Base-by-base conservation (phyloP, 2,113 vertebrate species). In the Vanacampus margaritifer region DNA sequence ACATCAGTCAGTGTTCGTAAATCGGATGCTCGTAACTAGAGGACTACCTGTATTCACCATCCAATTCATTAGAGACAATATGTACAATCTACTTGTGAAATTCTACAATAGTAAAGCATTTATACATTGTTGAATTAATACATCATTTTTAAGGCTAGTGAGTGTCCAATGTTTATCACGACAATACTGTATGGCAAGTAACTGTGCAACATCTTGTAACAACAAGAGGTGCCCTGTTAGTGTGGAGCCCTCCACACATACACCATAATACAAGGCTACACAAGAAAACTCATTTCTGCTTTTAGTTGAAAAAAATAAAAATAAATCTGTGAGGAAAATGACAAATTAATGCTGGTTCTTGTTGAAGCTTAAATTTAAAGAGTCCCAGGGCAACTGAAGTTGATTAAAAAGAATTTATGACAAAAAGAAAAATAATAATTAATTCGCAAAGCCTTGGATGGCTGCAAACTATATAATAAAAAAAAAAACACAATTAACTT, bases 221-320 rank as follows among this genome's bases (percentile, higher is more conserved):
- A 13, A 58, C 63, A 51, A 76, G 76, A 80, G 72, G 76, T 73
- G 72, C 64, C 60, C 75, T 61, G 79, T 83, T 84, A 71, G 77
- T 75, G 69, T 35, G 71, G 78, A 80, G 70, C 80, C 82, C 46
- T 21, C 60, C 21, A 62, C 21, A 62, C 19, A 50, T 19, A 48
- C 17, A 41, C 68, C 66, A 67, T 71, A 68, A 62, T 39, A 75
- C 26, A 5, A 26, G 12, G 35, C 32, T 36, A 6, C 14, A 36
- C 19, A 56, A 28, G 54, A 56, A 28, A 28, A 26, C 36, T 32
- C n/a, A 75, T 69, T 67, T 64, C 56, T 46, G 39, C 36, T 13
- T 12, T 14, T 56, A 62, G 65, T 45, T 16, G 28, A 32, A 4
- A 32, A 71, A n/a, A 0, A 36, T 62, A 67, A 6, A 63, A 54